A percentile compares a stretch with the other conserved stretches of the same genome.
These are phyloP conservation scores for Lasioglossum oenotherae DNA, from an alignment of 2,888 invertebrate genomes.

Conservation along the genomic window DNA sequence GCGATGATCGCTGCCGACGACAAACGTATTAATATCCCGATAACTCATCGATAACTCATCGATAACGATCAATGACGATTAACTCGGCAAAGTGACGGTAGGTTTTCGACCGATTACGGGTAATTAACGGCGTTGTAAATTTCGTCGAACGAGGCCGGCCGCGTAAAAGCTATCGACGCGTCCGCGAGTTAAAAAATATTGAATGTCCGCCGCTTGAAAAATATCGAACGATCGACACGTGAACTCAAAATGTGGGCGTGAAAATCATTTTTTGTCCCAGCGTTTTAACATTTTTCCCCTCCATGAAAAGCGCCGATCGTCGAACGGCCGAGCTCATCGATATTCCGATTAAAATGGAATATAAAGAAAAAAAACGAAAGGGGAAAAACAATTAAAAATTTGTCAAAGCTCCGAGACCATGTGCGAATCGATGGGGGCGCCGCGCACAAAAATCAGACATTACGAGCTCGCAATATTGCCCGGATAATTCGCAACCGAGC, in stretches of 20 bases:
- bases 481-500: not conserved
- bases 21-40: slow-evolving; percentile 8
- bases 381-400: slow-evolving; percentile 6
- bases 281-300: not conserved
- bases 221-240: not conserved
- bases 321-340: not conserved
- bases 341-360: slow-evolving; percentile 1
- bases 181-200: not conserved
- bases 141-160: not conserved
- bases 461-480: slow-evolving; percentile 6
- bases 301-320: not conserved
- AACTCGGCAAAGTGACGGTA: not conserved
- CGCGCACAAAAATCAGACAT: not conserved
- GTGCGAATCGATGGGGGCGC: not conserved
- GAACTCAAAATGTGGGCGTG: not conserved
- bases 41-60: slow-evolving; percentile 30
- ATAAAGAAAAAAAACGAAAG: not conserved
- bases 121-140: slow-evolving; percentile 26
- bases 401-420: not conserved
- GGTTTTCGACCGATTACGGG: slow-evolving; percentile 20
- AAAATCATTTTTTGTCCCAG: not conserved
- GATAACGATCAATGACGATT: slow-evolving; percentile 30
- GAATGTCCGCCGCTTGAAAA: not conserved
- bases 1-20: slow-evolving; percentile 20
- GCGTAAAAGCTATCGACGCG: not conserved